Evolutionary conservation across 2,113 vertebrate species (phyloP), one percentile per base, ranked within the genome.

Genomic region (Heterocephalus glaber): DNA sequence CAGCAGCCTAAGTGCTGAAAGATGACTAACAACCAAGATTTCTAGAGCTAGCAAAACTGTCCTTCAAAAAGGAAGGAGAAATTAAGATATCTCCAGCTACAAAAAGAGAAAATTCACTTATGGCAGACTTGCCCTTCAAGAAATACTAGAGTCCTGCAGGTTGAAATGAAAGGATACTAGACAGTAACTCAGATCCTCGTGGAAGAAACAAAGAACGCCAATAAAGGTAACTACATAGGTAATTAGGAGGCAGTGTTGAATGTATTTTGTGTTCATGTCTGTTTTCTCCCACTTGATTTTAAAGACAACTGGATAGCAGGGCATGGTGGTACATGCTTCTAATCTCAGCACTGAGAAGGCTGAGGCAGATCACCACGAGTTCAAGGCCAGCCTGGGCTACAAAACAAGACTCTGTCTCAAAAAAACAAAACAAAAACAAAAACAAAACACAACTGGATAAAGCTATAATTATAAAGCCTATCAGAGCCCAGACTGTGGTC

Each of bases 141-240:
- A 12, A 49, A 49, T 49, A 70, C 47, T 33, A 24, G 24, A 33
- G 80, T 5, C 35, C 56, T 41, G 41, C 47, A 33, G 41, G 35
- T 24, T n/a, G 33, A 80, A 24, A 38, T 8, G 20, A 58, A 56
- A 58, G 20, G 35, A 58, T 19, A 49, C 79, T 16, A 52, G 44
- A 76, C 10, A 35, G 65, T 20, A 85, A 7, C 7, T 38, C 33
- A 33, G 20, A 66, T 16, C 52, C 26, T 11, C 60, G n/a, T 3
- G 1, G 33, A 58, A 68, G 82, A 6, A n/a, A 24, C 19, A 49
- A 49, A 58, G 54, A 81, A 9, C 4, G 10, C 52, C 52, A 56
- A 63, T 2, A 20, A 28, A 30, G n/a, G 60, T 10, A 19, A 28
- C n/a, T 13, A 14, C 70, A 0, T 0, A 1, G 60, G 7, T 13